Evolutionary conservation across 2,113 vertebrate species (phyloP).

Genomic region (Anser cygnoides): DNA sequence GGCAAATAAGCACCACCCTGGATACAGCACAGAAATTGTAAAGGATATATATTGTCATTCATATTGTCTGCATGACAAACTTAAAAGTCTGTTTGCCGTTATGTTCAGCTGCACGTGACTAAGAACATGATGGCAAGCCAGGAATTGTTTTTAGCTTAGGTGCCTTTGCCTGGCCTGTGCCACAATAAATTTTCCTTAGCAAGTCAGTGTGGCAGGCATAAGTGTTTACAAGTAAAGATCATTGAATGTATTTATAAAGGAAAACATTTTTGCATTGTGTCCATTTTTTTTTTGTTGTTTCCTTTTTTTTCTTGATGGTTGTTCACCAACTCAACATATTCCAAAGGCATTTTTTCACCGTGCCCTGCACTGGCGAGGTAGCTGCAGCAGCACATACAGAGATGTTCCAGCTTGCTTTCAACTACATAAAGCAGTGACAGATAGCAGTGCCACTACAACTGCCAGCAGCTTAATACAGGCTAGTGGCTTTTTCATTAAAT

Average conservation of each 20-base stretch:
- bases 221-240: neutral
- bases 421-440: neutral
- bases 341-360: neutral
- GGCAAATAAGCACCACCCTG: neutral
- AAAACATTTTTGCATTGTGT: neutral
- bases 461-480: neutral
- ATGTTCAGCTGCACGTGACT: fast-evolving
- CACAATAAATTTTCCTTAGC: neutral
- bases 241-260: neutral
- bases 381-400: neutral
- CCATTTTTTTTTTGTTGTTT: neutral
- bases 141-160: neutral
- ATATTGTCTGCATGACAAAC: neutral
- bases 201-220: neutral
- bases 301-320: neutral
- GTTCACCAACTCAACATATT: neutral
- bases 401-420: neutral
- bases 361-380: fast-evolving
- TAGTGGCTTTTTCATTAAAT: neutral
- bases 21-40: neutral
- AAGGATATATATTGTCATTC: neutral
- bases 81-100: neutral
- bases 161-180: neutral
- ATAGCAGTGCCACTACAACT: neutral
- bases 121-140: neutral